phyloP scores from a whole-genome alignment of 2,113 vertebrate genomes.

The Semnornis frantzii region DNA sequence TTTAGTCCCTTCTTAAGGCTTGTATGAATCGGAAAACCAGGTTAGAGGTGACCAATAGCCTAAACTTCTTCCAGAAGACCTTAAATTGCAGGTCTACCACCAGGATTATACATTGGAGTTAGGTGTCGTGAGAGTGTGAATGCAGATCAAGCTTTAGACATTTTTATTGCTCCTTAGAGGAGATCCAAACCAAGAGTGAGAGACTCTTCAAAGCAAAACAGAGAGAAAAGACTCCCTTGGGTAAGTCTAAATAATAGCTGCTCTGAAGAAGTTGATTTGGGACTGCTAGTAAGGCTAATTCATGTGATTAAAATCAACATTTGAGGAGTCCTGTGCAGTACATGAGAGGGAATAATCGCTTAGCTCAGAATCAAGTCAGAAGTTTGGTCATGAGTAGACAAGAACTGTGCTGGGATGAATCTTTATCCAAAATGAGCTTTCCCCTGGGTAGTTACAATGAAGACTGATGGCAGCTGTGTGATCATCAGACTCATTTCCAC shows the following conservation, averaged over 20 bases:
- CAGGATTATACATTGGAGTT: background rate
- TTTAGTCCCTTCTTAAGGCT: background rate
- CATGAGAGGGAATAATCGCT: background rate
- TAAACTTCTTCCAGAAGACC: background rate
- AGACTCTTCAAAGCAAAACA: background rate
- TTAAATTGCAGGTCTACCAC: background rate
- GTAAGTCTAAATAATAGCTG: background rate
- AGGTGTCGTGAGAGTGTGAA: background rate
- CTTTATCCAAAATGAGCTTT: background rate
- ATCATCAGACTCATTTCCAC: conserved; percentile 26
- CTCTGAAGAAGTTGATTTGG: background rate
- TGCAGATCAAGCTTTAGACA: background rate
- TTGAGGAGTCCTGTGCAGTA: background rate
- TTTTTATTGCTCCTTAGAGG: background rate
- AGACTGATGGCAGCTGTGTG: background rate
- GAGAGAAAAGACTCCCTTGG: background rate
- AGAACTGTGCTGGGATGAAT: background rate
- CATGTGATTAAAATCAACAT: background rate
- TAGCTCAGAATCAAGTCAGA: background rate
- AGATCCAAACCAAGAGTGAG: background rate
- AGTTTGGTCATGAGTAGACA: background rate
- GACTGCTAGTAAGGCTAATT: background rate
- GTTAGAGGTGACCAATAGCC: background rate
- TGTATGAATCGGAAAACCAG: background rate
- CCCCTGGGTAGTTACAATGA: background rate